Percentiles rank a stretch among this genome's conserved stretches.
Evolutionary conservation across 2,888 invertebrate genomes (phyloP).

Genomic region (Drosophila mimetica): DNA sequence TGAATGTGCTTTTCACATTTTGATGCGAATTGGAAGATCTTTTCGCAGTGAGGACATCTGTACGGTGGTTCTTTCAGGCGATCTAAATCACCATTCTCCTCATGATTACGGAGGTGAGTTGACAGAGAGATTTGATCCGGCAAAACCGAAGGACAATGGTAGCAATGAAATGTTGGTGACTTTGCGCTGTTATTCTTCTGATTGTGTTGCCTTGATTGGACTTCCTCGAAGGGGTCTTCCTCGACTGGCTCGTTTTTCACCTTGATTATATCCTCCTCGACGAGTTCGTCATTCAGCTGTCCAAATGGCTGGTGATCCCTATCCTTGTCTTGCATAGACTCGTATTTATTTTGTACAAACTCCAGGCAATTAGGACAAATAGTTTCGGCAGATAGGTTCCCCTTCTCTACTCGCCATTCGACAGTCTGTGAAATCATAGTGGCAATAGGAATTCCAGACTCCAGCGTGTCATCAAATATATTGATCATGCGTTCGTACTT

Average conservation of each 20-base stretch:
- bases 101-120: too few relatives aligned
- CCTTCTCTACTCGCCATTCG: neutral
- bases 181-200: too few relatives aligned
- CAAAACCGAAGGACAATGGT: too few relatives aligned
- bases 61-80: neutral
- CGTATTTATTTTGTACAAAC: neutral
- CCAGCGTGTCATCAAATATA: neutral
- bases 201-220: too few relatives aligned
- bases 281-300: neutral
- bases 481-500: neutral
- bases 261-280: neutral
- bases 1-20: neutral
- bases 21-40: neutral
- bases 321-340: neutral
- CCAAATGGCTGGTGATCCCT: neutral
- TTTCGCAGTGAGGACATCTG: neutral
- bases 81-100: too few relatives aligned
- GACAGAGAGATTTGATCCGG: too few relatives aligned
- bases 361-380: neutral
- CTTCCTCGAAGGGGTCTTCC: neutral
- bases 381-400: neutral
- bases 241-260: neutral
- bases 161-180: too few relatives aligned
- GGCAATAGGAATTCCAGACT: neutral
- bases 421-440: neutral